Evolutionary conservation across 2,888 invertebrate genomes (phyloP).

Genomic region (Vesta saturnalis): DNA sequence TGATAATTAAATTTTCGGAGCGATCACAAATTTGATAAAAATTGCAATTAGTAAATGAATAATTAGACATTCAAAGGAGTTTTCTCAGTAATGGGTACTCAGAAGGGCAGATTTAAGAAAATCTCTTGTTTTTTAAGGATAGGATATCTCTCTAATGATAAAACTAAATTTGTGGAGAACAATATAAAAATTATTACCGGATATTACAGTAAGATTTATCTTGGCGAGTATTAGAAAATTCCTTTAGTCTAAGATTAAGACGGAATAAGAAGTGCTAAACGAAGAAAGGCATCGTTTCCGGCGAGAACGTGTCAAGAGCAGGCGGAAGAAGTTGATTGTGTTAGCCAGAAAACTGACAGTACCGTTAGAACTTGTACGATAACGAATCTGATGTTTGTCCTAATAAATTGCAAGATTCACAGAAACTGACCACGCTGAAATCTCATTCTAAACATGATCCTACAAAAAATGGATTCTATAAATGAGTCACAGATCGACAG

Average conservation of each 20-base stretch:
- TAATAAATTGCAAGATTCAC: conserved; percentile 41
- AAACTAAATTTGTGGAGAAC: conserved; percentile 29
- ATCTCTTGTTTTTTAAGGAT: conserved; percentile 15
- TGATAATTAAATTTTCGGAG: not conserved
- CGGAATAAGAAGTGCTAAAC: conserved; percentile 27
- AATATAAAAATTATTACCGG: conserved; percentile 41
- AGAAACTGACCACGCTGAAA: conserved; percentile 38
- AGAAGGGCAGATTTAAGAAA: conserved; percentile 18
- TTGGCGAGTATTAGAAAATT: conserved; percentile 31
- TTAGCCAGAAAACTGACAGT: conserved; percentile 41
- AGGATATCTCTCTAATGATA: conserved; percentile 21
- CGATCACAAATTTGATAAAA: not conserved
- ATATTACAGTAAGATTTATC: conserved; percentile 42
- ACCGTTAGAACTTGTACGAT: conserved; percentile 41
- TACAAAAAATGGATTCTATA: conserved; percentile 44
- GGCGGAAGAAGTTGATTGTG: conserved; percentile 47
- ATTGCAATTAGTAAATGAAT: conserved; percentile 15
- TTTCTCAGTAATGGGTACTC: conserved; percentile 20
- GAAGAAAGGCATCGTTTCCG: conserved; percentile 36
- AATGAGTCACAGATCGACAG: conserved; percentile 38
- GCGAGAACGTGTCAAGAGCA: conserved; percentile 41
- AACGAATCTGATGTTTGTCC: conserved; percentile 40
- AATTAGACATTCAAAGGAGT: conserved; percentile 18
- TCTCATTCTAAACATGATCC: conserved; percentile 43
- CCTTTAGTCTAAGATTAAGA: conserved; percentile 27